phyloP scores from a whole-genome alignment of 2,113 vertebrate species.

The Hiodon alosoides region DNA sequence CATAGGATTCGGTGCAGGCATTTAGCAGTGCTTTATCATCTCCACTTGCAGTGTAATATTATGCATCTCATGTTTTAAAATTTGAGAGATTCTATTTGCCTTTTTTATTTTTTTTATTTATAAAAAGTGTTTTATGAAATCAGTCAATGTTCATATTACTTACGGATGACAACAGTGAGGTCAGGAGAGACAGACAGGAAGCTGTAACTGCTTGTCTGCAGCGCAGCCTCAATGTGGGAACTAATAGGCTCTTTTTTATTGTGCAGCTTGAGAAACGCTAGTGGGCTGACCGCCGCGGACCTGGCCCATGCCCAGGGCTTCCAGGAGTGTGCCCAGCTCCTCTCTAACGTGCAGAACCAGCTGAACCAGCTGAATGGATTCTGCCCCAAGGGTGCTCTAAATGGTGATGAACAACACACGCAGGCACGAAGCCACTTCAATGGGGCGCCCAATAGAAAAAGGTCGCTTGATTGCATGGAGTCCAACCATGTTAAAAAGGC shows the following conservation, averaged over 20 bases:
- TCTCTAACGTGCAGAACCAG: constrained; percentile 83
- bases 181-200: constrained; percentile 39
- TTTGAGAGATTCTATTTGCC: neutral
- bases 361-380: constrained; percentile 62
- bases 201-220: constrained; percentile 20
- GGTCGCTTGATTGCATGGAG: constrained; percentile 67
- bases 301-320: constrained; percentile 89
- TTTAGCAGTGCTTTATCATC: neutral
- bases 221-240: constrained; percentile 22
- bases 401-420: constrained; percentile 57
- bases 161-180: constrained; percentile 45
- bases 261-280: constrained; percentile 86
- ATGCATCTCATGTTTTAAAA: neutral
- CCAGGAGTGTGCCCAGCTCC: constrained; percentile 81
- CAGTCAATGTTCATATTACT: constrained; percentile 58
- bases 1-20: neutral
- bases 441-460: constrained; percentile 73
- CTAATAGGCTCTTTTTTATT: constrained; percentile 76
- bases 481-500: constrained; percentile 73
- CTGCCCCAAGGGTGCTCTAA: constrained; percentile 69
- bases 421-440: constrained; percentile 57
- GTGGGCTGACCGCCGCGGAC: constrained; percentile 90
- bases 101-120: constrained; percentile 15
- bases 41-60: neutral
- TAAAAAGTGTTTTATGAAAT: constrained; percentile 23